These are phyloP conservation scores for Bembecia ichneumoniformis DNA, from an alignment of 2,888 invertebrate species.

Conservation along the genomic window DNA sequence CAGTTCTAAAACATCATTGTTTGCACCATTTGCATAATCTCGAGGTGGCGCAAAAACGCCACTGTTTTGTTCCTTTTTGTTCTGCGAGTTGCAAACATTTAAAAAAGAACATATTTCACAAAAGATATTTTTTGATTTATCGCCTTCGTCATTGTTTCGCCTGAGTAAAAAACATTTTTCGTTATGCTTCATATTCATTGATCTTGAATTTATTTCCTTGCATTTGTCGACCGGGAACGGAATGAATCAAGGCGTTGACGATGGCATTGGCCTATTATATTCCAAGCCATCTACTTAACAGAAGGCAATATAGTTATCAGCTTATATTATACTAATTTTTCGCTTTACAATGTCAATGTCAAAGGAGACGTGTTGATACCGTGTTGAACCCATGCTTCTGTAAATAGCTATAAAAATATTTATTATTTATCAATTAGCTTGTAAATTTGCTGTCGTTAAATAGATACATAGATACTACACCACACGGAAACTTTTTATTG, in stretches of 20 bases:
- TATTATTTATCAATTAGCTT: slow-evolving; percentile 63
- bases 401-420: slow-evolving; percentile 63
- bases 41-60: slow-evolving; percentile 56
- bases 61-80: slow-evolving; percentile 53
- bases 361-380: too few relatives aligned
- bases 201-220: slow-evolving; percentile 38
- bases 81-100: slow-evolving; percentile 44
- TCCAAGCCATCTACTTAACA: slow-evolving; percentile 16
- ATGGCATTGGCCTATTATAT: slow-evolving; percentile 48
- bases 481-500: too few relatives aligned
- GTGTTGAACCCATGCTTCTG: slow-evolving; percentile 45
- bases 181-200: slow-evolving; percentile 42
- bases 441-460: slow-evolving; percentile 19
- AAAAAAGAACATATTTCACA: slow-evolving; percentile 48
- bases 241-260: slow-evolving; percentile 14
- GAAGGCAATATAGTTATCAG: not conserved
- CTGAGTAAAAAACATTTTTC: slow-evolving; percentile 34
- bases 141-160: slow-evolving; percentile 41
- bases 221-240: slow-evolving; percentile 40
- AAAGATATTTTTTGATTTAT: slow-evolving; percentile 65
- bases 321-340: not conserved
- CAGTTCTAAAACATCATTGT: slow-evolving; percentile 61
- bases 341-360: not conserved
- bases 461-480: not conserved
- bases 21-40: slow-evolving; percentile 64